phyloP scores from a whole-genome alignment of 2,888 invertebrate genomes.

The Amphipoea lucens region DNA sequence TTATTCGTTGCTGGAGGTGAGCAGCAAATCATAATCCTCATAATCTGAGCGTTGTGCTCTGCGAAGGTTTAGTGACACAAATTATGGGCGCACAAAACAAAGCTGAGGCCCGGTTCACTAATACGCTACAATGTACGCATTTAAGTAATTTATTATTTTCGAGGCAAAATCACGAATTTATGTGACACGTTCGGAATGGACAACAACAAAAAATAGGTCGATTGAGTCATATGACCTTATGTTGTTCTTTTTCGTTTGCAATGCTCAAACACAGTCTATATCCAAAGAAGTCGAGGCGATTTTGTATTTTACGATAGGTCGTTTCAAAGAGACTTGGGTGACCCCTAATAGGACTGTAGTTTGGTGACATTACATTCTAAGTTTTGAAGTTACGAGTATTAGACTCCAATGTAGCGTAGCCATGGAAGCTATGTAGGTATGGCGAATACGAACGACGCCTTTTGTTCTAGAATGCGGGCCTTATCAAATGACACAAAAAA shows the following conservation, averaged over 20 bases:
- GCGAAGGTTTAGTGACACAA: constrained; percentile 60
- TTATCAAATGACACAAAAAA: constrained; percentile 16
- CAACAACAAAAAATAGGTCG: constrained; percentile 28
- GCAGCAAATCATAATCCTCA: constrained; percentile 67
- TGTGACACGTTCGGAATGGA: constrained; percentile 35
- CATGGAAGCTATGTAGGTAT: constrained; percentile 5
- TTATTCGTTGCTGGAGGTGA: constrained; percentile 60
- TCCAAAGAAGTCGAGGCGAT: background rate
- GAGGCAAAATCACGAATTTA: constrained; percentile 23
- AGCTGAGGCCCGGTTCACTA: constrained; percentile 41
- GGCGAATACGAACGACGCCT: background rate
- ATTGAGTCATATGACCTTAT: constrained; percentile 24
- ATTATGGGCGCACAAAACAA: constrained; percentile 55
- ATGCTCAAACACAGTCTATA: constrained; percentile 2
- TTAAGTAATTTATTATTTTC: constrained; percentile 34
- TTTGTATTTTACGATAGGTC: constrained; percentile 1
- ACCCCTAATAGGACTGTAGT: background rate
- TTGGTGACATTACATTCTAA: background rate
- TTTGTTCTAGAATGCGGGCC: constrained; percentile 35
- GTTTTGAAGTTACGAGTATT: background rate
- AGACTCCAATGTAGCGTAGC: background rate
- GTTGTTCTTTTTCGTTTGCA: constrained; percentile 19
- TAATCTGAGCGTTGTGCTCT: constrained; percentile 62
- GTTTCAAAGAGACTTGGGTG: constrained; percentile 25
- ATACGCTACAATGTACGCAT: constrained; percentile 39